Conservation (phyloP, 2,113 vertebrate species). For the Narcine bancroftii region DNA sequence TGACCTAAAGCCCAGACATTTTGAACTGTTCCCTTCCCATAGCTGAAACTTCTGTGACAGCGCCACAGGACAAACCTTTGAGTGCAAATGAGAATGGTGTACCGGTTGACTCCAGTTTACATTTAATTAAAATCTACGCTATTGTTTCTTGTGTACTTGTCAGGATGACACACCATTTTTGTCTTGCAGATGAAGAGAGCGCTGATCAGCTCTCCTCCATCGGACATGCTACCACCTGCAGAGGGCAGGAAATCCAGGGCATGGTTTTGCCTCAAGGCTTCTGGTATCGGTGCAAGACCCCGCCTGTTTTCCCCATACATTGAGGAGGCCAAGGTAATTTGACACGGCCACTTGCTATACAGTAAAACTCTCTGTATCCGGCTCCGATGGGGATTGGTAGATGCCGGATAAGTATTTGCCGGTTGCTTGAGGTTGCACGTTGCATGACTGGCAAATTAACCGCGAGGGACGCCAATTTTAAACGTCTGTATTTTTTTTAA, state of each 20-base stretch:
- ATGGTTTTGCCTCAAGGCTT: conserved; percentile 30
- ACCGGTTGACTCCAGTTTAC: neutral
- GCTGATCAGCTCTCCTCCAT: conserved; percentile 29
- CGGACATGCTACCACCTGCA: conserved; percentile 36
- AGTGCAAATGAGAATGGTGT: neutral
- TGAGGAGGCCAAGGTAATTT: conserved; percentile 38
- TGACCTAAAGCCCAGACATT: neutral
- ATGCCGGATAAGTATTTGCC: too few relatives aligned
- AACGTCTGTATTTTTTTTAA: too few relatives aligned
- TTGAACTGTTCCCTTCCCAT: neutral
- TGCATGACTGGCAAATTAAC: too few relatives aligned
- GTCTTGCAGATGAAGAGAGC: conserved; percentile 36
- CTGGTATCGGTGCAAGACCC: conserved; percentile 28
- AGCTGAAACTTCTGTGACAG: neutral
- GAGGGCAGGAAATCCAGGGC: conserved; percentile 37
- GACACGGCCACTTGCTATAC: neutral
- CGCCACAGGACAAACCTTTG: neutral
- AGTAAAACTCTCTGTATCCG: too few relatives aligned
- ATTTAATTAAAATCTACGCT: neutral
- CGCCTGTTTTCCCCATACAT: conserved; percentile 37
- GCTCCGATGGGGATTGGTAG: too few relatives aligned
- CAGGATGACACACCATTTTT: neutral
- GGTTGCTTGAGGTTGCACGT: too few relatives aligned
- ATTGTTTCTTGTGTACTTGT: too few relatives aligned
- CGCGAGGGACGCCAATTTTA: too few relatives aligned